A percentile compares a stretch with the other conserved stretches of the same genome.
These are phyloP conservation scores for Drosophila insularis DNA, from an alignment of 1,140 invertebrate genomes.

Conservation along the genomic window DNA sequence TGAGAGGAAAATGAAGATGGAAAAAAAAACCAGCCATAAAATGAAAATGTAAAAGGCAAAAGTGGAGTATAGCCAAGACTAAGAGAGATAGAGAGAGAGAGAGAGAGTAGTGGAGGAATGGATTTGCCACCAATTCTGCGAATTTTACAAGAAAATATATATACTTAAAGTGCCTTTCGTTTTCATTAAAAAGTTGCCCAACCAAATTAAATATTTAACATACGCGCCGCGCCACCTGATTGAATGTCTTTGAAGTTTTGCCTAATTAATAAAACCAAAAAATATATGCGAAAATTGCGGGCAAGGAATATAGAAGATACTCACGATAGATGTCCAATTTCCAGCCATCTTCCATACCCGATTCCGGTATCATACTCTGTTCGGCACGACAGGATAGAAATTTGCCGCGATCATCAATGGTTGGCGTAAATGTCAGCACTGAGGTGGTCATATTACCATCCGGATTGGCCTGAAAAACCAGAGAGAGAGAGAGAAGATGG, in stretches of 20 bases:
- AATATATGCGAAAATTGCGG: not conserved
- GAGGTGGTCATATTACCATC: conserved; percentile 94
- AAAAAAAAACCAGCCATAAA: conserved; percentile 17
- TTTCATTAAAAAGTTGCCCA: conserved; percentile 73
- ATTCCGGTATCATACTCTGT: conserved; percentile 88
- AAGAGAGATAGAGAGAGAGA: not conserved
- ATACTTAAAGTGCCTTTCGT: conserved; percentile 67
- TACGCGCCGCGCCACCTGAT: conserved; percentile 24
- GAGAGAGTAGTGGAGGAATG: conserved; percentile 4
- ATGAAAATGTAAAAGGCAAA: conserved; percentile 16
- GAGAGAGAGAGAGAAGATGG: not conserved
- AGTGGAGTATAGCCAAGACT: too few species aligned
- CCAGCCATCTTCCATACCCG: conserved; percentile 90
- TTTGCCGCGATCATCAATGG: conserved; percentile 92
- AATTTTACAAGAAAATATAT: conserved; percentile 29
- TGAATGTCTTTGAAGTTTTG: conserved; percentile 15
- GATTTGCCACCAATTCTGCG: conserved; percentile 38
- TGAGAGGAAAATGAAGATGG: conserved; percentile 38
- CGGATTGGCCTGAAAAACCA: conserved; percentile 85
- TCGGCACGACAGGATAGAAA: conserved; percentile 91
- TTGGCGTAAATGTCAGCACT: conserved; percentile 90
- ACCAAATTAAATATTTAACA: conserved; percentile 71
- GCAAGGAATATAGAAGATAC: conserved; percentile 72
- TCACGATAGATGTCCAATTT: conserved; percentile 94
- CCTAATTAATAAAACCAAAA: conserved; percentile 36